Base-by-base conservation (phyloP, 1,140 invertebrate genomes). In the Hylyphantes graminicola region DNA sequence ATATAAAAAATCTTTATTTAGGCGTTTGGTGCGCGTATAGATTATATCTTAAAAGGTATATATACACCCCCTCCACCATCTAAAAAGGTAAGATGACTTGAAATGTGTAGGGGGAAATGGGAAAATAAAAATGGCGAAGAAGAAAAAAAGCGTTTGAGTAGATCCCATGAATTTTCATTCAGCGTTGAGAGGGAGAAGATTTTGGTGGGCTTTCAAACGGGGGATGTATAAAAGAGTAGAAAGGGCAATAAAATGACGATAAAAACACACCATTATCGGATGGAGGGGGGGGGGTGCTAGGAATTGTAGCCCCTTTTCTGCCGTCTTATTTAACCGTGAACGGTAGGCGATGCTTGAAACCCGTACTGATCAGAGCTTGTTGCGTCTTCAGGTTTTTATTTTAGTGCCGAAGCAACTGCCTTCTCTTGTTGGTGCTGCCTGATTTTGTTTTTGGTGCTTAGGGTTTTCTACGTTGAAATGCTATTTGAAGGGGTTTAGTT, bases 121-220 rank as follows among this genome's bases (percentile, higher is more conserved):
- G 51, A 53, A 54, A 72, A 72, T 51, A 74, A 15, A 21, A 5
- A 48, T 55, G 48, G 35, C 7, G 57, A 70, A 19, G 55, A 19
- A 19, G 10, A 17, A 7, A 72, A 65, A 19, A 59, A 59, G 57
- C 12, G 8, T 12, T 59, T 59, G 57, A 59, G 63, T 11, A 65
- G 19, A 74, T 17, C 63, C 72, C 80, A 77, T 85, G 82, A 85
- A 85, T 85, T 85, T 85, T 76, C 82, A 85, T 85, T 85, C 82
- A 54, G 15, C 61, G 80, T 67, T 65, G 80, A 74, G 80, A 83
- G 70, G 17, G 70, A 61, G 64, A 53, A 50, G 68, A 57, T 67
- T 83, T 75, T 75, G 48, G 51, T n/a, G 19, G 21, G n/a, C 48
- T 35, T 50, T 50, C 15, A 68, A 48, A 65, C 19, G 72, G 51